Conservation (phyloP, 2,113 vertebrate species). For the Erythrocercus mccallii region DNA sequence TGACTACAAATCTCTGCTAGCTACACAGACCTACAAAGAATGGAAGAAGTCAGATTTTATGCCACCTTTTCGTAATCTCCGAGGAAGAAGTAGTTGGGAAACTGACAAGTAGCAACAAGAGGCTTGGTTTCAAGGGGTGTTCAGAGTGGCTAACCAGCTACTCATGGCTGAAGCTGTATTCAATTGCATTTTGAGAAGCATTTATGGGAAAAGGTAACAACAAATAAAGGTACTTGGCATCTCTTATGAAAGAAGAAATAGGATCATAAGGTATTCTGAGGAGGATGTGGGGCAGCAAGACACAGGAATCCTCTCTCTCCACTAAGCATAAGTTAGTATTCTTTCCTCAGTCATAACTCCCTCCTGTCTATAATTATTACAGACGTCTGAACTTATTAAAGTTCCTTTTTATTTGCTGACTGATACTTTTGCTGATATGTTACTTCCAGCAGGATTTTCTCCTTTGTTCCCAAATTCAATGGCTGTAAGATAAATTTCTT, state of each 20-base stretch:
- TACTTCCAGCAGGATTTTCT: neutral
- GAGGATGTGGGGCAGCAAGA: neutral
- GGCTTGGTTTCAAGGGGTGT: neutral
- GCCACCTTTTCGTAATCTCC: neutral
- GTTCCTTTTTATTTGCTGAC: neutral
- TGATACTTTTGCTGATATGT: neutral
- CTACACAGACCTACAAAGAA: neutral
- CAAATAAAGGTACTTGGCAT: neutral
- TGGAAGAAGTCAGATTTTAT: neutral
- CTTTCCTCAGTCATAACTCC: neutral
- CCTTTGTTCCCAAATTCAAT: neutral
- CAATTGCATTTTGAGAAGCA: neutral
- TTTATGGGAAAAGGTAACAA: neutral
- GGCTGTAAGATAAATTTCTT: neutral
- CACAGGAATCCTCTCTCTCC: neutral
- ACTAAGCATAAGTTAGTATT: neutral
- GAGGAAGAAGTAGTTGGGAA: neutral
- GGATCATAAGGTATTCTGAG: neutral
- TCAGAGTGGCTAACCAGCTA: neutral
- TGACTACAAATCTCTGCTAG: neutral
- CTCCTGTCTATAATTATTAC: neutral
- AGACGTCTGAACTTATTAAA: neutral
- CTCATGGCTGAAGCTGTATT: neutral
- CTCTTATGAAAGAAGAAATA: neutral
- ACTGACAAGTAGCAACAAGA: accelerated